Conservation (phyloP, 23 tunicate genomes). For the Diplosoma virens region DNA sequence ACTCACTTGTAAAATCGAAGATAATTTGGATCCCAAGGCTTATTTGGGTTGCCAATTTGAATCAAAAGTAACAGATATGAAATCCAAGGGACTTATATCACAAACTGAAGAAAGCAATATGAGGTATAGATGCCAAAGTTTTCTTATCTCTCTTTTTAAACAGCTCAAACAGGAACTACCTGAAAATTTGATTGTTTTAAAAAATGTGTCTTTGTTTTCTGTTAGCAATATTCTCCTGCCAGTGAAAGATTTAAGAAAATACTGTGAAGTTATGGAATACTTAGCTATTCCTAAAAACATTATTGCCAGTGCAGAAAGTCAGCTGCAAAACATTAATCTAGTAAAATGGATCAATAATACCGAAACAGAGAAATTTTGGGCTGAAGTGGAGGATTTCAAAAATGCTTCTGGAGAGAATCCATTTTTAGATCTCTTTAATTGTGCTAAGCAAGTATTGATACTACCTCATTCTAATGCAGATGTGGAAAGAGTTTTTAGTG, state of each 20-base stretch:
- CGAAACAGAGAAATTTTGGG: not conserved
- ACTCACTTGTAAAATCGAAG: not conserved
- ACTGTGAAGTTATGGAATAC: not conserved
- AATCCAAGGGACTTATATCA: not conserved
- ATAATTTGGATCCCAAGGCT: conserved; percentile 1
- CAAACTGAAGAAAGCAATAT: not conserved
- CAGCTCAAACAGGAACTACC: conserved; percentile 2
- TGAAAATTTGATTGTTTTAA: not conserved
- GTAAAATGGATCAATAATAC: not conserved
- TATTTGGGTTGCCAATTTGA: conserved; percentile 3
- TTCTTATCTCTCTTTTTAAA: not conserved
- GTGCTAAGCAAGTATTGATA: not conserved
- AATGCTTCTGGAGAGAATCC: not conserved
- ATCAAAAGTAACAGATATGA: not conserved
- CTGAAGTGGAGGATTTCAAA: not conserved
- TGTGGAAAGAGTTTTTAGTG: not conserved
- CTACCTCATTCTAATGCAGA: not conserved
- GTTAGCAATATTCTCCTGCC: not conserved
- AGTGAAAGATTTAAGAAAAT: not conserved
- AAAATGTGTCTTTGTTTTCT: not conserved
- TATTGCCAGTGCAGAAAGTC: not conserved
- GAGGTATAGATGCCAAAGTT: not conserved
- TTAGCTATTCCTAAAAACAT: not conserved
- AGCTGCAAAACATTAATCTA: not conserved
- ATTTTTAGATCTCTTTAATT: not conserved